These are phyloP conservation scores for Rhinoraja longicauda DNA, from an alignment of 2,797 vertebrate genomes.

Conservation along the genomic window DNA sequence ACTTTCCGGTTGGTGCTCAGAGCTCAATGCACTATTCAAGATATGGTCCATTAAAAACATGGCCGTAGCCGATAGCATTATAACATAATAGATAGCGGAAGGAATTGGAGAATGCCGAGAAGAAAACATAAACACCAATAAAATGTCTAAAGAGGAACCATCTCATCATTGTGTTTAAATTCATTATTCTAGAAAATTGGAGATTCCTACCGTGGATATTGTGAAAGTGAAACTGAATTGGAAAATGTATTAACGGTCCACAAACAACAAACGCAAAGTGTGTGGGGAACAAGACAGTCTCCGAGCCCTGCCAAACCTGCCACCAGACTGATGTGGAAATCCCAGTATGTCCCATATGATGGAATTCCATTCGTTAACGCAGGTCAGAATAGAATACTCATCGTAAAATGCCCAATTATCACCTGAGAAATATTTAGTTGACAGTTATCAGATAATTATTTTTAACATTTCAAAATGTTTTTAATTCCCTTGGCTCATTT, in stretches of 20 bases:
- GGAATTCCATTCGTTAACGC: slow-evolving; percentile 77
- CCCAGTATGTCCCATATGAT: slow-evolving; percentile 76
- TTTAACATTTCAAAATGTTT: not conserved
- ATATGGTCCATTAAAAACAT: too few relatives aligned
- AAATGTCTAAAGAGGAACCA: not conserved
- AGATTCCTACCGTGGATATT: slow-evolving; percentile 73
- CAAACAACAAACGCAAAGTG: slow-evolving; percentile 71
- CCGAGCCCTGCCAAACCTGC: slow-evolving; percentile 72
- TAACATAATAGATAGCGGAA: not conserved
- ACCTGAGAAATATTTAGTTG: not conserved
- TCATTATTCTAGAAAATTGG: slow-evolving; percentile 65
- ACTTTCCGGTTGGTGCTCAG: not conserved
- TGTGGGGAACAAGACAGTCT: slow-evolving; percentile 73
- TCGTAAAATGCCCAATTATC: not conserved
- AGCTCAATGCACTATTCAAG: not conserved
- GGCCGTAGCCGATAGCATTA: not conserved
- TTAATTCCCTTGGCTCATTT: not conserved
- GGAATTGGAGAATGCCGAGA: not conserved
- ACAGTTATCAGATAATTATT: not conserved
- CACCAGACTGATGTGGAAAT: slow-evolving; percentile 78
- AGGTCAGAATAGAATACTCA: slow-evolving; percentile 52
- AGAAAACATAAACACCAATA: not conserved
- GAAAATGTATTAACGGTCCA: slow-evolving; percentile 67
- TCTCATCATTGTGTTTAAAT: not conserved
- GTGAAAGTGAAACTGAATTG: slow-evolving; percentile 67